Conservation (phyloP, 2,888 invertebrate species). For the Acronicta leporina region DNA sequence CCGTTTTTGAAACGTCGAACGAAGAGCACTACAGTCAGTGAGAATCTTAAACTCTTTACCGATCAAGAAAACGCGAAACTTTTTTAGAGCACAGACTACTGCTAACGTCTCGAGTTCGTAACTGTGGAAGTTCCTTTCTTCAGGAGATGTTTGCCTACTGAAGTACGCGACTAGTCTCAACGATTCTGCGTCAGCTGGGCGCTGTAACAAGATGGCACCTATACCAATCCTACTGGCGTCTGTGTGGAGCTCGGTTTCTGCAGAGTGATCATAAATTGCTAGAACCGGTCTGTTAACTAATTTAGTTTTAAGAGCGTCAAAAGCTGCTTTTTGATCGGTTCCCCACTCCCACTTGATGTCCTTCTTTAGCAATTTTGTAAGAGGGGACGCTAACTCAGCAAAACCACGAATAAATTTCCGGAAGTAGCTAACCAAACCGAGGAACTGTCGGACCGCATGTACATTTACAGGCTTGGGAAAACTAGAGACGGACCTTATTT, state of each 20-base stretch:
- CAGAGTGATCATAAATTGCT: not conserved
- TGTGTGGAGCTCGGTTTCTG: slow-evolving; percentile 4
- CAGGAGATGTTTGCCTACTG: not conserved
- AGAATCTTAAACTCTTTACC: too few relatives aligned
- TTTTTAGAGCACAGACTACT: too few relatives aligned
- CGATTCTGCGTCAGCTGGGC: not conserved
- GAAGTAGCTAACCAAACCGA: slow-evolving; percentile 2
- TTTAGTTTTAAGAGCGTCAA: not conserved
- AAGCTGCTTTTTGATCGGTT: not conserved
- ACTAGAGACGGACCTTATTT: not conserved
- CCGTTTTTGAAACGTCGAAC: too few relatives aligned
- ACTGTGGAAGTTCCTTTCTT: too few relatives aligned
- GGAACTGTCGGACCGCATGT: slow-evolving; percentile 11
- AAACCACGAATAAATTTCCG: slow-evolving; percentile 6
- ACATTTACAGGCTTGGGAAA: slow-evolving; percentile 11
- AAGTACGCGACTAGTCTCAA: not conserved
- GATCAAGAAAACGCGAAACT: too few relatives aligned
- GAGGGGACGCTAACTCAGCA: slow-evolving; percentile 5
- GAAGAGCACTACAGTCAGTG: too few relatives aligned
- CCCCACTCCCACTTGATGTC: not conserved
- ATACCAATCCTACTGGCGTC: slow-evolving; percentile 2
- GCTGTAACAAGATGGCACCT: not conserved
- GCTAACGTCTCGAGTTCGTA: too few relatives aligned
- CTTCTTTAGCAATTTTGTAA: slow-evolving; percentile 9
- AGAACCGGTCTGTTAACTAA: not conserved